These are phyloP conservation scores for Tiphia femorata DNA, from an alignment of 2,888 invertebrate genomes.

Conservation along the genomic window DNA sequence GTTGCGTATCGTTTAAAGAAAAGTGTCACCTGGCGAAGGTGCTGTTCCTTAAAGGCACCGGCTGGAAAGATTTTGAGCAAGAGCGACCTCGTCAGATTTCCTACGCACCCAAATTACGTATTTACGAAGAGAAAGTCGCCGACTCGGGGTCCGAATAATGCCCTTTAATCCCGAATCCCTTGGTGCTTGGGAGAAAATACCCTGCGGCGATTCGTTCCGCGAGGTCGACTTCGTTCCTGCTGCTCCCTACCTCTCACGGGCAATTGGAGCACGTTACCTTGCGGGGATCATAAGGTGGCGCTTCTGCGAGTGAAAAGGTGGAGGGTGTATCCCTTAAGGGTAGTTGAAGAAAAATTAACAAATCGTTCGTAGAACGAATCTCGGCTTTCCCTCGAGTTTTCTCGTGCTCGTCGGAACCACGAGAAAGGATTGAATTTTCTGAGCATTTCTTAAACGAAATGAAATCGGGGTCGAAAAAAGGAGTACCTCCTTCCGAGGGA, in stretches of 20 bases:
- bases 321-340: too few relatives aligned
- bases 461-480: too few relatives aligned
- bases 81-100: slow-evolving; percentile 43
- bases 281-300: too few relatives aligned
- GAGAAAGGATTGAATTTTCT: too few relatives aligned
- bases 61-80: slow-evolving; percentile 27
- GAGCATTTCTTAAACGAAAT: too few relatives aligned
- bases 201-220: slow-evolving; percentile 29
- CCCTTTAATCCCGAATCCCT: slow-evolving; percentile 54
- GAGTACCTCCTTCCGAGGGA: too few relatives aligned
- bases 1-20: too few relatives aligned
- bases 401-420: too few relatives aligned
- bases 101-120: slow-evolving; percentile 52
- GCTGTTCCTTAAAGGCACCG: neutral
- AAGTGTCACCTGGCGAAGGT: neutral
- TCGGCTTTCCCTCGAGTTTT: too few relatives aligned
- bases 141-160: slow-evolving; percentile 46
- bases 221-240: slow-evolving; percentile 20
- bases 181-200: slow-evolving; percentile 18
- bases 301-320: too few relatives aligned
- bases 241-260: neutral
- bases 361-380: too few relatives aligned
- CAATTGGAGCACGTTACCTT: slow-evolving; percentile 27
- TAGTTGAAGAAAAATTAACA: too few relatives aligned
- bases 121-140: slow-evolving; percentile 57